These are phyloP conservation scores for Pogona vitticeps DNA, from an alignment of 2,113 vertebrate species.

Conservation along the genomic window DNA sequence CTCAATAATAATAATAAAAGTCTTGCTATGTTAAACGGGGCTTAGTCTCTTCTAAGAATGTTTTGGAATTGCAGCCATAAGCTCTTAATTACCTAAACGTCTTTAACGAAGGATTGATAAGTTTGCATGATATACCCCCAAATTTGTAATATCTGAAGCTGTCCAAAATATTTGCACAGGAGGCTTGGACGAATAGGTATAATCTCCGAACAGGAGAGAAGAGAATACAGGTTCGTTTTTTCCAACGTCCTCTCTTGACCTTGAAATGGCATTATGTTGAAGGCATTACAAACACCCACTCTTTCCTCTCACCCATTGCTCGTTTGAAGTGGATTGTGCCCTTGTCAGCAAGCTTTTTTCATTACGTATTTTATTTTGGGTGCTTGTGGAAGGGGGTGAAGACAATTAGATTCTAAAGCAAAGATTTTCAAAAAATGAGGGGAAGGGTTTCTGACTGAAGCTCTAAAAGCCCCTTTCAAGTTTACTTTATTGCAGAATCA, in stretches of 20 bases:
- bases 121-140: not conserved
- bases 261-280: constrained; percentile 2
- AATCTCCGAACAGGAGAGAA: not conserved
- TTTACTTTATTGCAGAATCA: not conserved
- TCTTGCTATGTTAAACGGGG: not conserved
- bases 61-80: no score
- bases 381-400: not conserved
- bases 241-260: not conserved
- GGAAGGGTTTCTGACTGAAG: not conserved
- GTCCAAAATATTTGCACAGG: constrained; percentile 1
- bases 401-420: not conserved
- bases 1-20: not conserved
- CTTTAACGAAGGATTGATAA: not conserved
- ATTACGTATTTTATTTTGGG: not conserved
- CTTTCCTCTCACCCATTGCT: not conserved
- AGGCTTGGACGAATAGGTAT: not conserved
- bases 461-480: not conserved
- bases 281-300: not conserved
- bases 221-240: not conserved
- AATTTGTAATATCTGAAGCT: not conserved
- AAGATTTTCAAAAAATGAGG: not conserved
- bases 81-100: not conserved
- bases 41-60: not conserved
- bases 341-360: not conserved
- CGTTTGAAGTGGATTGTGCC: not conserved